A percentile compares a stretch with the other conserved stretches of the same genome.
Evolutionary conservation across 2,888 invertebrate species (phyloP).

Genomic region (Ischnura elegans): DNA sequence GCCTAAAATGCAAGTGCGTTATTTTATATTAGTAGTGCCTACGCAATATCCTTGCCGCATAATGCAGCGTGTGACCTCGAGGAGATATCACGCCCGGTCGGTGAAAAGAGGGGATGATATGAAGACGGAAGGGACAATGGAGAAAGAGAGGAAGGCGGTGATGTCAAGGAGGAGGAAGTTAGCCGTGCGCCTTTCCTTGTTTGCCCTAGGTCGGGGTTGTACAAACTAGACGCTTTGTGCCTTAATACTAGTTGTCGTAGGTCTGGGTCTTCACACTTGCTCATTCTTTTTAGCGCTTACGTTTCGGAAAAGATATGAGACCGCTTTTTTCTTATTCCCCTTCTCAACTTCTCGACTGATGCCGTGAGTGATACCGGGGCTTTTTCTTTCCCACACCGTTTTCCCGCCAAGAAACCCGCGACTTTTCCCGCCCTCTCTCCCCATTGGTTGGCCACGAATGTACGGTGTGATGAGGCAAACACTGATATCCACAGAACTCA

Average conservation of each 20-base stretch:
- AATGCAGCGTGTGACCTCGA: not conserved
- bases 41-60: not conserved
- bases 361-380: not conserved
- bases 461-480: too few species aligned
- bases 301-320: not conserved
- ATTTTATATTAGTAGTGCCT: not conserved
- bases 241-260: constrained; percentile 19
- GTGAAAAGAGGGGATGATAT: not conserved
- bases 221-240: not conserved
- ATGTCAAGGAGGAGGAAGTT: not conserved
- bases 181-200: not conserved
- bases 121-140: too few species aligned
- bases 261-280: not conserved
- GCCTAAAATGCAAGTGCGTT: not conserved
- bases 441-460: not conserved
- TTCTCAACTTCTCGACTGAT: not conserved
- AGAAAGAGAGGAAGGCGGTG: not conserved
- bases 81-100: not conserved
- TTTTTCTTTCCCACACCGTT: not conserved
- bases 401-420: not conserved
- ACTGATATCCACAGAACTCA: too few species aligned
- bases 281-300: constrained; percentile 20
- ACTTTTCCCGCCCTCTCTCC: not conserved
- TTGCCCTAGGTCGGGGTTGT: constrained; percentile 9
- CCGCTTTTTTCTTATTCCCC: not conserved